A percentile compares a stretch with the other conserved stretches of the same genome.
Conservation (phyloP, 1,140 invertebrate genomes). For the Brachystomella parvula region DNA sequence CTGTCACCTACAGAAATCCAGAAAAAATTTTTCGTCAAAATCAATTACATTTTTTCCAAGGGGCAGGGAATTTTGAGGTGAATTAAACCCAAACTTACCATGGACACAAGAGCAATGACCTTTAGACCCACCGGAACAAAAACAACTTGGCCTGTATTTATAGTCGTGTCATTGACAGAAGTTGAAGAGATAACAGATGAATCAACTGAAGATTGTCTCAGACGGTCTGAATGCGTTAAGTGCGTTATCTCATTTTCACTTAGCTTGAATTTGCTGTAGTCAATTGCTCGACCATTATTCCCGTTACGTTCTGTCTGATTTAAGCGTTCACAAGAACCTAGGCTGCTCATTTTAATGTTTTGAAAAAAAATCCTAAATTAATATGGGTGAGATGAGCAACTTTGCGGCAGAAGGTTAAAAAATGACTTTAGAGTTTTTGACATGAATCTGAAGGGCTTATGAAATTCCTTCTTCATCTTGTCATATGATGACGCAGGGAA, state of each 20-base stretch:
- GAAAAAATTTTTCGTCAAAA: constrained; percentile 8
- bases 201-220: neutral
- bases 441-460: neutral
- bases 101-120: constrained; percentile 23
- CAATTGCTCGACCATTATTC: neutral
- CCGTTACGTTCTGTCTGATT: neutral
- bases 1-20: constrained; percentile 16
- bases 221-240: neutral
- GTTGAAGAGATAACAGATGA: neutral
- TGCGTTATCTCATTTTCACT: constrained; percentile 1
- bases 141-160: neutral
- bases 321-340: neutral
- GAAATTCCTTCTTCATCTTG: neutral
- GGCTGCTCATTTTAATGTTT: neutral
- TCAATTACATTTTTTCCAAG: constrained; percentile 2
- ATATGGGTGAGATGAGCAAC: neutral
- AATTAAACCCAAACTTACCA: constrained; percentile 13
- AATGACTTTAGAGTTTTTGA: neutral
- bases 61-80: neutral
- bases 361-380: neutral
- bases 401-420: neutral
- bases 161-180: neutral
- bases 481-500: neutral
- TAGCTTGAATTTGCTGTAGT: neutral
- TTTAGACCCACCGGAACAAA: constrained; percentile 24